Evolutionary conservation across 2,113 vertebrate species (phyloP), one percentile per base, ranked within the genome.

Genomic region (Turdus rufiventris): DNA sequence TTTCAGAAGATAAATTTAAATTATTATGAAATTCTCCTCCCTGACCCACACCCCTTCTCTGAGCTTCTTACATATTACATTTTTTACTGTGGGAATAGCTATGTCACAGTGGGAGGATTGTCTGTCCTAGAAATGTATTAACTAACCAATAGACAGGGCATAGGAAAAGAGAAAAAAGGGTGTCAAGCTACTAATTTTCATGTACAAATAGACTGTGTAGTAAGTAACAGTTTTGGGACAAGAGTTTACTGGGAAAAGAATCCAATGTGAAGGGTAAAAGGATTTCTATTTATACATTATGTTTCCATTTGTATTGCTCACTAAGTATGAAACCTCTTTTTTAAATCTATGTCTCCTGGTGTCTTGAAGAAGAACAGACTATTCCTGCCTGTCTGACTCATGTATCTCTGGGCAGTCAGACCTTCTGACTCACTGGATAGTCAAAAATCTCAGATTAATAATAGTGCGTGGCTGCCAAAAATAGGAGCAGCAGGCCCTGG

Each of bases 321-420:
- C 67, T 25, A 81, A 91, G 80, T 86, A 93, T 96, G 96, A 95
- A 98, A 91, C 91, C 82, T 94, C 84, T 83, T 82, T 56, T 96
- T 95, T 61, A 94, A 97, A 92, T 72, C 94, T 78, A 8, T 48
- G 31, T 94, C 96, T 97, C 96, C 87, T 65, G 88, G 94, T 91
- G 85, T 65, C 94, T 91, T 95, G 92, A 94, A 92, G 95, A 94
- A 78, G 96, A 97, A 95, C 91, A 97, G 88, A 93, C 92, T 96
- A 96, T 97, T 97, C 96, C 95, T 98, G 97, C 94, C 91, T 87
- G 73, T 94, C 97, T 97, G 98, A 98, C 87, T 98, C 98, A 98
- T 15, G 43, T 58, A 94, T 78, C 97, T 97, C 93, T 91, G 96
- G 97, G 92, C 96, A 97, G 74, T 96, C 94, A 97, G 97, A 95